Evolutionary conservation across 2,797 vertebrate species (phyloP).

Genomic region (Vipera ursinii): DNA sequence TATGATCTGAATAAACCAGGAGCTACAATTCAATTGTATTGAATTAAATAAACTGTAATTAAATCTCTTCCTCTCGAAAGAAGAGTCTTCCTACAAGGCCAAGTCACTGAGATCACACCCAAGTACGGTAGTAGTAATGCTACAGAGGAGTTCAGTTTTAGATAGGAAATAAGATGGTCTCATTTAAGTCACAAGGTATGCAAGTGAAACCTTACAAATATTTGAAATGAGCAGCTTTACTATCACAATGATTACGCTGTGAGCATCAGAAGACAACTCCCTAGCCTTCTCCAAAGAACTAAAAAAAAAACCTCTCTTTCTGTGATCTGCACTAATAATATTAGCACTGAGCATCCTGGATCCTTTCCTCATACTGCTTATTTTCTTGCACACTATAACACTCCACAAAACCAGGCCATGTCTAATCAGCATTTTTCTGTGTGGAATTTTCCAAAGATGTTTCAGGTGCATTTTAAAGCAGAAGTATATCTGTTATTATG

Average conservation of each 20-base stretch:
- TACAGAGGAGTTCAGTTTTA: neutral
- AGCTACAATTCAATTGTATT: neutral
- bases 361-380: neutral
- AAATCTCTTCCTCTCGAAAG: neutral
- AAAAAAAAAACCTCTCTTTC: neutral
- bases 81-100: neutral
- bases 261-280: neutral
- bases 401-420: neutral
- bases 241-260: neutral
- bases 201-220: neutral
- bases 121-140: neutral
- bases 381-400: neutral
- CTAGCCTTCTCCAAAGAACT: neutral
- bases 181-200: neutral
- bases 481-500: neutral
- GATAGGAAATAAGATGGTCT: neutral
- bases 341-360: neutral
- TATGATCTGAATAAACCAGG: neutral
- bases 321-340: neutral
- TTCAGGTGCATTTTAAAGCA: neutral
- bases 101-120: neutral
- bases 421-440: neutral
- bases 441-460: neutral
- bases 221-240: neutral
- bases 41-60: neutral